Evolutionary conservation across 2,113 vertebrate genomes (phyloP).

Genomic region (Scomber colias): DNA sequence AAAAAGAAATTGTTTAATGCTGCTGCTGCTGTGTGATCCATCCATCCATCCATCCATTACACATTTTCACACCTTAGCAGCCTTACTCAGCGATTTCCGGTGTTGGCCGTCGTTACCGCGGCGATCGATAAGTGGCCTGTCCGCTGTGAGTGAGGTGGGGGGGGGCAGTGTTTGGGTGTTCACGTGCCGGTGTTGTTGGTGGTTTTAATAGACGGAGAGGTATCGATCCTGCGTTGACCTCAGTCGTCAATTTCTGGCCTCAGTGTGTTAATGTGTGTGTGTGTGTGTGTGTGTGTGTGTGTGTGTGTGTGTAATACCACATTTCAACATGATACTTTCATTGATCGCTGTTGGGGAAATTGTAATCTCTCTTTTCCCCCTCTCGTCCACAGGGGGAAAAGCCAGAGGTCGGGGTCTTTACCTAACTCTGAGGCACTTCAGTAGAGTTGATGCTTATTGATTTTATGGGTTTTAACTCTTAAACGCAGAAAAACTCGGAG

Average conservation of each 20-base stretch:
- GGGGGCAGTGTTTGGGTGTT: not conserved
- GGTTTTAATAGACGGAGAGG: slow-evolving; percentile 1
- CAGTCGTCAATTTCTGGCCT: not conserved
- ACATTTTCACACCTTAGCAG: not conserved
- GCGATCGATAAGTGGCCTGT: slow-evolving; percentile 30
- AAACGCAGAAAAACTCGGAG: no score
- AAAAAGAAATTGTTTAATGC: not conserved
- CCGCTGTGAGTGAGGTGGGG: not conserved
- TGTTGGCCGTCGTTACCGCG: not conserved
- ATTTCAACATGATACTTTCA: slow-evolving; percentile 1
- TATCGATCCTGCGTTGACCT: slow-evolving; percentile 29
- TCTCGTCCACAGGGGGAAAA: not conserved
- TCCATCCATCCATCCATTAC: no score
- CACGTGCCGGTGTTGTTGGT: slow-evolving; percentile 5
- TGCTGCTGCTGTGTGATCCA: no score
- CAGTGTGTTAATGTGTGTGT: not conserved
- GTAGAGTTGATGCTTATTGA: not conserved
- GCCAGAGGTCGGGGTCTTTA: not conserved
- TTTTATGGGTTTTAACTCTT: not conserved
- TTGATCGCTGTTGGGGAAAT: not conserved
- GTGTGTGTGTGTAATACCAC: not conserved
- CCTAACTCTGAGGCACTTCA: not conserved
- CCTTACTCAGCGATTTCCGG: slow-evolving; percentile 30
- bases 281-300: no score
- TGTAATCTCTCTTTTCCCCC: not conserved